These are phyloP conservation scores for Datnioides undecimradiatus DNA, from an alignment of 2,113 vertebrate genomes.

Conservation along the genomic window DNA sequence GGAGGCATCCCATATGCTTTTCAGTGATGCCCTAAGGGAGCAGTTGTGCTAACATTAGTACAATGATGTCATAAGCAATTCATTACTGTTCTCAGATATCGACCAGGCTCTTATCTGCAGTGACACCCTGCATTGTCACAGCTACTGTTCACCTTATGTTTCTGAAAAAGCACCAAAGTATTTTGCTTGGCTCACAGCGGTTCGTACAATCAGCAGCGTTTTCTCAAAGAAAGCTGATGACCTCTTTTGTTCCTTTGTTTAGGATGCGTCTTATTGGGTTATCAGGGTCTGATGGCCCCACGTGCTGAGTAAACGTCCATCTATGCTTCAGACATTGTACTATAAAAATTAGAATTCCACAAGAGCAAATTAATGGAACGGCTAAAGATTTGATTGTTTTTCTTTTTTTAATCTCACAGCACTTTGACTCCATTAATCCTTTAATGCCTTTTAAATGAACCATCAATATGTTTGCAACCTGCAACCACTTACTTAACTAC, in stretches of 20 bases:
- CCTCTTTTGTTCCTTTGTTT: background rate
- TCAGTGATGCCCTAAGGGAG: conserved; percentile 42
- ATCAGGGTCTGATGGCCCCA: background rate
- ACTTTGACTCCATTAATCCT: background rate
- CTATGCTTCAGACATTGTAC: background rate
- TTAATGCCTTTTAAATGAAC: conserved; percentile 5
- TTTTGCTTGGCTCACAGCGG: background rate
- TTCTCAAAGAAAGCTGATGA: background rate
- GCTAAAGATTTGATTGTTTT: background rate
- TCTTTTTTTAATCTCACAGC: background rate
- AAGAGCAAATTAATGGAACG: background rate
- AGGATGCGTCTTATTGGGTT: background rate
- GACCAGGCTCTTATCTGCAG: conserved; percentile 58
- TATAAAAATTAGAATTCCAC: background rate
- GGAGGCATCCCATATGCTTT: conserved; percentile 54
- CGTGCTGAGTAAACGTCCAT: background rate
- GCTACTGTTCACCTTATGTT: background rate
- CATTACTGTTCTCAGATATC: conserved; percentile 62
- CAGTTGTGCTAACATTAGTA: conserved; percentile 54
- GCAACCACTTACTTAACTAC: background rate
- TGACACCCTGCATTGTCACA: conserved; percentile 43
- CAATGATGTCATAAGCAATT: conserved; percentile 72
- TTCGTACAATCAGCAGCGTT: background rate
- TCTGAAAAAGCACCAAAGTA: background rate
- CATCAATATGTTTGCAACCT: conserved; percentile 19